A percentile compares a stretch with the other conserved stretches of the same genome.
Conservation (phyloP, 1,140 invertebrate genomes). For the Drosophila prosaltans region DNA sequence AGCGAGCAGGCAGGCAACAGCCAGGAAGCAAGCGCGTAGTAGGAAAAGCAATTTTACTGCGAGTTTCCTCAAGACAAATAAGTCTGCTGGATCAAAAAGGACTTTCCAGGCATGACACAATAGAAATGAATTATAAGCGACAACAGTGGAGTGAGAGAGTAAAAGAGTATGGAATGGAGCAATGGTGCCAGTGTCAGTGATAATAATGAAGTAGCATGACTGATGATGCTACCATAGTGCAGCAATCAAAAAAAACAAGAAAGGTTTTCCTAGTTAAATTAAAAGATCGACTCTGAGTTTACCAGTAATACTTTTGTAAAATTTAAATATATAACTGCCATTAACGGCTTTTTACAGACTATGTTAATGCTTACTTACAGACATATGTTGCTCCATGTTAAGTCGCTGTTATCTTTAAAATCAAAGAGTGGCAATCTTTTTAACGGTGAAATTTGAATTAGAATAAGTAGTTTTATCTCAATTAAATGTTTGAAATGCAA, state of each 20-base stretch:
- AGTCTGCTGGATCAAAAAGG: constrained; percentile 81
- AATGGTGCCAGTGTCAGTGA: constrained; percentile 53
- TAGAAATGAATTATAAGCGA: constrained; percentile 80
- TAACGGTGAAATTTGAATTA: too few relatives aligned
- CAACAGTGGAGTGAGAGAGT: constrained; percentile 26
- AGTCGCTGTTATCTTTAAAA: too few relatives aligned
- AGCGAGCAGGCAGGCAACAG: constrained; percentile 46
- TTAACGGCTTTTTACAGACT: too few relatives aligned
- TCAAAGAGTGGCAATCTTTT: too few relatives aligned
- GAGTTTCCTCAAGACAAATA: constrained; percentile 82
- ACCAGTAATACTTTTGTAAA: neutral
- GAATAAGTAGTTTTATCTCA: too few relatives aligned
- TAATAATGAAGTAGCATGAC: constrained; percentile 80
- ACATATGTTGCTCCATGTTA: too few relatives aligned
- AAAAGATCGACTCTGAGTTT: neutral
- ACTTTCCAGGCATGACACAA: constrained; percentile 73
- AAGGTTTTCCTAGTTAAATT: neutral
- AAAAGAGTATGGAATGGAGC: constrained; percentile 11
- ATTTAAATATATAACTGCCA: neutral
- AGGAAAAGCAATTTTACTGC: constrained; percentile 82
- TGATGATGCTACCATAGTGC: constrained; percentile 68
- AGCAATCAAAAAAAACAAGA: constrained; percentile 15
- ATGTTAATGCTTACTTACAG: too few relatives aligned
- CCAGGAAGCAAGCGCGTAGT: constrained; percentile 70
- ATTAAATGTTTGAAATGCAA: too few relatives aligned